Evolutionary conservation across 2,888 invertebrate species (phyloP).

Genomic region (Yponomeuta plumbellus): DNA sequence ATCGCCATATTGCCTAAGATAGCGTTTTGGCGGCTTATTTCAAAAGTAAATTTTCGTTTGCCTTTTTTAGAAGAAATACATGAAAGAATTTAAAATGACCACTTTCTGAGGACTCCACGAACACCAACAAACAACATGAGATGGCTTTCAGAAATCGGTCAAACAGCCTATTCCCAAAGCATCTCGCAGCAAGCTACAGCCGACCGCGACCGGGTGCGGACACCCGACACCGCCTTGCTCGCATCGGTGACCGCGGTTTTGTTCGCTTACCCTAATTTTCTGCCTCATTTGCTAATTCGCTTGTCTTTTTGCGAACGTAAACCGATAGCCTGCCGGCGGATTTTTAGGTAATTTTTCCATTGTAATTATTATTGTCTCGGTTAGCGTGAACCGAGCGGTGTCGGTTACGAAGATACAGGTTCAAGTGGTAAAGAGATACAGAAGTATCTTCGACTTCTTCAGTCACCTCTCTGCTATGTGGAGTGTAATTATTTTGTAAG

Average conservation of each 20-base stretch:
- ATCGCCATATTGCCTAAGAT: too few relatives aligned
- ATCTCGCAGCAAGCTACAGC: background rate
- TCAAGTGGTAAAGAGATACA: background rate
- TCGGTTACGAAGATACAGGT: background rate
- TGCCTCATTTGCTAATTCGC: conserved; percentile 63
- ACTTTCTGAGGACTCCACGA: too few relatives aligned
- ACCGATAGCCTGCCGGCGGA: conserved; percentile 22
- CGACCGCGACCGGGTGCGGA: conserved; percentile 1
- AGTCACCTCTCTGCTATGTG: too few relatives aligned
- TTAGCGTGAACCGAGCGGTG: conserved; percentile 9
- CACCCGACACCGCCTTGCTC: conserved; percentile 32
- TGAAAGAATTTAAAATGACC: too few relatives aligned
- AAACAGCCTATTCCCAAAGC: too few relatives aligned
- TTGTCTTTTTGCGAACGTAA: conserved; percentile 54
- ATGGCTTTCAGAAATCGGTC: too few relatives aligned
- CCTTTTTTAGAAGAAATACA: too few relatives aligned
- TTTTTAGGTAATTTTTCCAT: conserved; percentile 15
- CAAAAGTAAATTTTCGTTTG: too few relatives aligned
- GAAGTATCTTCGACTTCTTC: background rate
- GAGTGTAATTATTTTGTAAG: too few relatives aligned
- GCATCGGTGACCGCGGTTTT: conserved; percentile 20
- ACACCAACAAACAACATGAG: too few relatives aligned
- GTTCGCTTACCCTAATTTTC: conserved; percentile 59
- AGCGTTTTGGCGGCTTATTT: too few relatives aligned
- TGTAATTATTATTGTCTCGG: conserved; percentile 12